These are phyloP conservation scores for Knipowitschia caucasica DNA, from an alignment of 2,797 vertebrate species.

Conservation along the genomic window DNA sequence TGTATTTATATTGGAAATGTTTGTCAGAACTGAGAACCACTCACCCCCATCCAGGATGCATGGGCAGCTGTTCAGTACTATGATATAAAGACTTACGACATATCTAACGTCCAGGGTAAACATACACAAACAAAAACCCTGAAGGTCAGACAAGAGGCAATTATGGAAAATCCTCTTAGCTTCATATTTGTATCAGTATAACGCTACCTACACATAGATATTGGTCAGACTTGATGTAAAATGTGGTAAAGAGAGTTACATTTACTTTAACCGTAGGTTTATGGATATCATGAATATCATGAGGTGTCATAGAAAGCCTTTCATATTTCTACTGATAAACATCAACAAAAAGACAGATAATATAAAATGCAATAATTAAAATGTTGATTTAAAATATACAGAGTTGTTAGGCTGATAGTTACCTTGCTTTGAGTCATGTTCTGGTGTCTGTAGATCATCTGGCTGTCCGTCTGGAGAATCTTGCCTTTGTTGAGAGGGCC, in stretches of 20 bases:
- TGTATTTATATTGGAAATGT: slow-evolving; percentile 16
- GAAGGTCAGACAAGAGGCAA: slow-evolving; percentile 25
- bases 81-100: background rate
- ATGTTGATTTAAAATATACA: background rate
- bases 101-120: background rate
- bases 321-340: slow-evolving; percentile 39
- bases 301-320: slow-evolving; percentile 39
- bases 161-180: slow-evolving; percentile 36
- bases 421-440: slow-evolving; percentile 43
- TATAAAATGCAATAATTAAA: background rate
- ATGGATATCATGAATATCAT: slow-evolving; percentile 50
- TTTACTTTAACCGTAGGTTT: slow-evolving; percentile 40
- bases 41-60: background rate
- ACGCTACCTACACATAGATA: slow-evolving; percentile 15
- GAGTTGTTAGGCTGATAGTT: slow-evolving; percentile 15
- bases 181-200: slow-evolving; percentile 21
- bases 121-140: slow-evolving; percentile 38
- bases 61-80: background rate
- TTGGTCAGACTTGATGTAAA: slow-evolving; percentile 5
- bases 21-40: too few relatives aligned
- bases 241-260: background rate
- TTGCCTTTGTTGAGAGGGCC: slow-evolving; percentile 42
- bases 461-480: slow-evolving; percentile 42
- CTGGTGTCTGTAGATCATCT: slow-evolving; percentile 29
- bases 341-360: background rate